Base-by-base conservation (phyloP, 2,797 vertebrate genomes). In the Urocyon cinereoargenteus region DNA sequence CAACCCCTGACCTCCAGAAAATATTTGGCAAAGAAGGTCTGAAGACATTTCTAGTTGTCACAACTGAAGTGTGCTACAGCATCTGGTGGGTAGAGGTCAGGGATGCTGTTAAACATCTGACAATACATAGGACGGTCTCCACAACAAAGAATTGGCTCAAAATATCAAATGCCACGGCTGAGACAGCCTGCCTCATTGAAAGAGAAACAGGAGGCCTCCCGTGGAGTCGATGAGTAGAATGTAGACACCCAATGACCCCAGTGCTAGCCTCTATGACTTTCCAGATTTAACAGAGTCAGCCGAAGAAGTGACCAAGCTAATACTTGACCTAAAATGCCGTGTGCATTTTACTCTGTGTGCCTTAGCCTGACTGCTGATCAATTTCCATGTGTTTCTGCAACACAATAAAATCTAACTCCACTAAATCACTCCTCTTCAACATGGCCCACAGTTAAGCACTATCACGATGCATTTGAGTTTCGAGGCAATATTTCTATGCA, bases 331-430 rank as follows among this genome's bases (percentile, higher is more conserved):
- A 22, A 36, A 79, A 45, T 21, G 3, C 49, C 81, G 22, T 68
- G 57, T 49, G 51, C 22, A 5, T 88, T 83, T 79, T 66, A 79
- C 57, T 62, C 1, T 3, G 5, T 59, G 49, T 21, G 26, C 36
- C 31, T 93, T 57, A 36, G 28, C 36, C 59, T 92, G 77, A 89
- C 21, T 18, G 12, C 87, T 92, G 40, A 78, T 81, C 88, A 61
- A 61, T 45, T n/a, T 66, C 49, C 95, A 89, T 2, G 45, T 91
- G 91, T 91, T 86, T 94, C 91, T 89, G 57, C 57, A 79, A 45
- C 45, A 73, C 77, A 14, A 55, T 90, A 87, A 94, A 92, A 66
- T 59, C 59, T 28, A 82, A 78, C 85, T 72, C 31, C 15, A 12
- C 55, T 61, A 96, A 97, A 86, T 68, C 72, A 59, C n/a, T 55